Evolutionary conservation across 2,113 vertebrate species (phyloP).

Genomic region (Rhegmatorhina hoffmannsi): DNA sequence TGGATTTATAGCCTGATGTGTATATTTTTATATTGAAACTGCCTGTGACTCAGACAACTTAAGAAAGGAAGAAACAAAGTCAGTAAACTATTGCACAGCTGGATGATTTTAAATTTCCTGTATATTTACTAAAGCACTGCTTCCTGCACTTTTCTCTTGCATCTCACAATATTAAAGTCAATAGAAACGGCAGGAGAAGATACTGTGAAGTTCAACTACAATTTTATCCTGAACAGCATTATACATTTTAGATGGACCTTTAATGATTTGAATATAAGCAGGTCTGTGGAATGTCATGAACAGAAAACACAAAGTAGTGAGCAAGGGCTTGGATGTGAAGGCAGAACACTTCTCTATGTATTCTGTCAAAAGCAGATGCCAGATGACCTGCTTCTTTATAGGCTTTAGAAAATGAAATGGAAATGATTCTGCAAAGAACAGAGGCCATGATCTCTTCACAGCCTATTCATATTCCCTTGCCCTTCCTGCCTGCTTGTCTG

Average conservation of each 20-base stretch:
- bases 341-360: neutral
- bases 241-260: neutral
- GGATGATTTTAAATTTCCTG: conserved; percentile 28
- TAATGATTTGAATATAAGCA: neutral
- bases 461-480: neutral
- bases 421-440: neutral
- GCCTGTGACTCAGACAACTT: conserved; percentile 10
- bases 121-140: neutral
- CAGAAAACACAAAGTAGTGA: neutral
- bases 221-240: neutral
- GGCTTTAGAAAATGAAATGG: neutral
- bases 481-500: neutral
- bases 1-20: neutral
- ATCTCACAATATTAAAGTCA: neutral
- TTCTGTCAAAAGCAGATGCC: neutral
- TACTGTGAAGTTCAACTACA: neutral
- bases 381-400: neutral
- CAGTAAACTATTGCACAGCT: conserved; percentile 11
- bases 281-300: neutral
- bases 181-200: neutral
- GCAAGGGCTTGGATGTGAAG: neutral
- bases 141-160: neutral
- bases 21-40: conserved; percentile 12
- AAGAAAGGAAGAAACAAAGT: conserved; percentile 40
- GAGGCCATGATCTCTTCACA: neutral